These are phyloP conservation scores for Lithophane socia DNA, from an alignment of 2,888 invertebrate species.

Conservation along the genomic window DNA sequence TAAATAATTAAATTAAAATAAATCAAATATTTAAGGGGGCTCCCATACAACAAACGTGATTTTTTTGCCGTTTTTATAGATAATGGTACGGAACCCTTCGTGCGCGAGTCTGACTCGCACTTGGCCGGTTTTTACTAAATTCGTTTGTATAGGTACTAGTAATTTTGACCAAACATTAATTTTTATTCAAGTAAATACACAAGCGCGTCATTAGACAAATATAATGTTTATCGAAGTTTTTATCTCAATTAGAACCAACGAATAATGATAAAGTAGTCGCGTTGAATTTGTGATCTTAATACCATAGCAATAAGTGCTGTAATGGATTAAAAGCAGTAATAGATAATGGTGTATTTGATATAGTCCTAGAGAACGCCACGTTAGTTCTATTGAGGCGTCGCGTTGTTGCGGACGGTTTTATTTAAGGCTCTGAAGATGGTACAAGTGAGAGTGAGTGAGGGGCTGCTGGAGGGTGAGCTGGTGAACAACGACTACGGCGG, in stretches of 20 bases:
- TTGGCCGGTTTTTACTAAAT: too few relatives aligned
- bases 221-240: background rate
- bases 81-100: too few relatives aligned
- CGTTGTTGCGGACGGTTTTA: background rate
- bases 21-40: too few relatives aligned
- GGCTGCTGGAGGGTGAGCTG: conserved; percentile 73
- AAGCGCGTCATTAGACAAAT: background rate
- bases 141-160: background rate
- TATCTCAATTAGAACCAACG: background rate
- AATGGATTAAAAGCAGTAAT: background rate
- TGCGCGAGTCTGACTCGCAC: too few relatives aligned
- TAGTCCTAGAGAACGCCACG: background rate
- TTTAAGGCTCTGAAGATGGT: conserved; percentile 37
- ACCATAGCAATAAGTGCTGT: background rate
- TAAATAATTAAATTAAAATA: too few relatives aligned
- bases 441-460: conserved; percentile 72
- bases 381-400: conserved; percentile 2
- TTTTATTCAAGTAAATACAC: too few relatives aligned
- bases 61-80: too few relatives aligned
- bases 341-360: background rate
- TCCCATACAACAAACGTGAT: too few relatives aligned
- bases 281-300: background rate
- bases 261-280: background rate
- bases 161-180: background rate
- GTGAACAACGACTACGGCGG: conserved; percentile 68